Conservation (phyloP, 2,113 vertebrate species). For the Oryzias javanicus region DNA sequence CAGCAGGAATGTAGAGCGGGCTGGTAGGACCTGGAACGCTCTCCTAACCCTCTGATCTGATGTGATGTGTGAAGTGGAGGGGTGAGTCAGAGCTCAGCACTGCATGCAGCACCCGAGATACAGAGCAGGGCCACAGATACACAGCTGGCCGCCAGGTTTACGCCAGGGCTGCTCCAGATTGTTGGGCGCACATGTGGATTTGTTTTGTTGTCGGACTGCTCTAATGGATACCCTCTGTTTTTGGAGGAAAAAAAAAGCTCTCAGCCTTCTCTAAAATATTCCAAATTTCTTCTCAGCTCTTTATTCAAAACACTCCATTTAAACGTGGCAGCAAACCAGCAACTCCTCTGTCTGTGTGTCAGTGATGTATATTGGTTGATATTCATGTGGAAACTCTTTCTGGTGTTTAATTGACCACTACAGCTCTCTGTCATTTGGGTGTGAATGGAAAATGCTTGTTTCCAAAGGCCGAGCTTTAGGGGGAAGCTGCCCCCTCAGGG, state of each 20-base stretch:
- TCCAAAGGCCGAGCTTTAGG: too few species aligned
- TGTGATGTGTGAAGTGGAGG: constrained; percentile 69
- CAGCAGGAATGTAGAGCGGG: constrained; percentile 70
- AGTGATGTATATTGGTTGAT: constrained; percentile 35
- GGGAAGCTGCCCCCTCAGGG: too few species aligned
- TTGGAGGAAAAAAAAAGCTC: constrained; percentile 31
- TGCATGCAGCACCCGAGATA: constrained; percentile 48
- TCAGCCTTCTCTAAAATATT: constrained; percentile 38
- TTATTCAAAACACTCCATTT: constrained; percentile 8
- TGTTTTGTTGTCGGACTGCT: constrained; percentile 30
- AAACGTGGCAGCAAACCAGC: constrained; percentile 14
- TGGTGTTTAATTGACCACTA: constrained; percentile 47
- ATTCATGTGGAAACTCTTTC: constrained; percentile 38
- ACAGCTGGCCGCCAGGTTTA: constrained; percentile 54
- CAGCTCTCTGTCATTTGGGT: constrained; percentile 31
- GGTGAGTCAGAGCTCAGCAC: constrained; percentile 55
- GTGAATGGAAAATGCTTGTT: constrained; percentile 34
- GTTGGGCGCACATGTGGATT: not conserved
- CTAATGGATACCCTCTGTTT: constrained; percentile 29
- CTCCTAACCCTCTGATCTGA: constrained; percentile 64
- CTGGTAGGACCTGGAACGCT: constrained; percentile 67
- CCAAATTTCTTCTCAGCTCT: constrained; percentile 35
- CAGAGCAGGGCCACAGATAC: constrained; percentile 43
- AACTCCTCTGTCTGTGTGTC: constrained; percentile 1
- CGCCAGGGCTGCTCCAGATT: constrained; percentile 7